Conservation (phyloP, 2,113 vertebrate genomes). For the Neotoma lepida region DNA sequence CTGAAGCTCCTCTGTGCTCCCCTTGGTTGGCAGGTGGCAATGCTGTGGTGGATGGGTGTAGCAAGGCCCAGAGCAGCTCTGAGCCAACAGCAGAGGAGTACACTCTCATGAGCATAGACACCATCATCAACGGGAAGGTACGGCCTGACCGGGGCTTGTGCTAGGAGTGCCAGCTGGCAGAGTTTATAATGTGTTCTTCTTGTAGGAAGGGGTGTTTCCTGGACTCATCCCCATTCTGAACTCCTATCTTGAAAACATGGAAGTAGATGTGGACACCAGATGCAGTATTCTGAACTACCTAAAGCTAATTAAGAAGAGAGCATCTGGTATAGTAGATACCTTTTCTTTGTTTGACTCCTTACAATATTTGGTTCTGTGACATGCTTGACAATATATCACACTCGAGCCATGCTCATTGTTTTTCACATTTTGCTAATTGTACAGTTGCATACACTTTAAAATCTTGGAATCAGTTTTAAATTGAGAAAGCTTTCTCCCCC, state of each 20-base stretch:
- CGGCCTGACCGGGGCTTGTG: fast-evolving
- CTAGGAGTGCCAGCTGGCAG: fast-evolving
- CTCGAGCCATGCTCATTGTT: neutral
- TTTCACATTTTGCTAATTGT: neutral
- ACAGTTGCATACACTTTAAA: too few species aligned
- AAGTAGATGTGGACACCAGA: slow-evolving; percentile 98
- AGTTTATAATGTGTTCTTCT: slow-evolving; percentile 38
- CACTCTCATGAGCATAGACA: slow-evolving; percentile 96
- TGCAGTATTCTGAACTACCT: slow-evolving; percentile 98
- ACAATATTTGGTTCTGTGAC: neutral
- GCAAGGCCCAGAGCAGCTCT: slow-evolving; percentile 87
- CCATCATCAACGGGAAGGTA: slow-evolving; percentile 99
- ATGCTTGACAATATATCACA: neutral
- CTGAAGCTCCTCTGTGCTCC: neutral
- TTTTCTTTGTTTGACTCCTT: neutral
- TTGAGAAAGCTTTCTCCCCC: neutral
- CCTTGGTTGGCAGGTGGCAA: slow-evolving; percentile 88
- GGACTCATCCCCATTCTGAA: slow-evolving; percentile 98
- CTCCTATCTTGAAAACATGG: slow-evolving; percentile 98
- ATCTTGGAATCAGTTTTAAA: neutral
- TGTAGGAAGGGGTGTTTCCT: slow-evolving; percentile 96
- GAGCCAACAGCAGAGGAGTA: slow-evolving; percentile 90
- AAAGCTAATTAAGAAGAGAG: slow-evolving; percentile 98
- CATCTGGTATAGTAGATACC: slow-evolving; percentile 88
- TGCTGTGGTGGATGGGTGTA: slow-evolving; percentile 88